Percentiles rank a stretch among this genome's conserved stretches.
phyloP scores from a whole-genome alignment of 2,888 invertebrate genomes.

The Rhogogaster chlorosoma region DNA sequence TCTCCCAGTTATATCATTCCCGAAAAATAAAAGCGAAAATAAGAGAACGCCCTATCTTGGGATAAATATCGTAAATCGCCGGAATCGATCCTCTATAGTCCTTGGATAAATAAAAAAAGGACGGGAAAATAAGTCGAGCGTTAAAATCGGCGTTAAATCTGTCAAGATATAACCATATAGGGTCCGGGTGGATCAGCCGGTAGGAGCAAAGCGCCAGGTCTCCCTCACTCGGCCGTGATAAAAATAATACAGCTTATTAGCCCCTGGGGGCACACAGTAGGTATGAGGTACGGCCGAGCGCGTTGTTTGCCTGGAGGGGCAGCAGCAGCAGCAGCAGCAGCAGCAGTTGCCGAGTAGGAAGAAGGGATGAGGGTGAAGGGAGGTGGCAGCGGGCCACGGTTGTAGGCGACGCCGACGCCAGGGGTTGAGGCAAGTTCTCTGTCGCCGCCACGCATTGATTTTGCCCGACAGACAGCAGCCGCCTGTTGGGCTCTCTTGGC shows the following conservation, averaged over 20 bases:
- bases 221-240: conserved; percentile 61
- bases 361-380: conserved; percentile 43
- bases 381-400: conserved; percentile 52
- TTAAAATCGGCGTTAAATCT: conserved; percentile 18
- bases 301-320: conserved; percentile 56
- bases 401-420: conserved; percentile 38
- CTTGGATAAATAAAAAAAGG: background rate
- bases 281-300: conserved; percentile 57
- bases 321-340: conserved; percentile 48
- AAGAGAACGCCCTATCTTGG: background rate
- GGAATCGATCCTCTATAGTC: background rate
- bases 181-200: conserved; percentile 30
- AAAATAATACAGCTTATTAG: conserved; percentile 72
- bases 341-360: conserved; percentile 55
- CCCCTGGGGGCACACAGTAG: conserved; percentile 55
- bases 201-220: conserved; percentile 50
- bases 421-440: conserved; percentile 65
- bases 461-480: conserved; percentile 75
- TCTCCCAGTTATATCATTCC: background rate
- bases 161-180: conserved; percentile 13
- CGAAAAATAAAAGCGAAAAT: background rate
- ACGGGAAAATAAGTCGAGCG: background rate
- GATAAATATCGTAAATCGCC: background rate
- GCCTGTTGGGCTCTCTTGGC: conserved; percentile 70
- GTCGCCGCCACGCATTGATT: conserved; percentile 76